phyloP scores from a whole-genome alignment of 2,797 vertebrate genomes.

The Lagorchestes hirsutus region DNA sequence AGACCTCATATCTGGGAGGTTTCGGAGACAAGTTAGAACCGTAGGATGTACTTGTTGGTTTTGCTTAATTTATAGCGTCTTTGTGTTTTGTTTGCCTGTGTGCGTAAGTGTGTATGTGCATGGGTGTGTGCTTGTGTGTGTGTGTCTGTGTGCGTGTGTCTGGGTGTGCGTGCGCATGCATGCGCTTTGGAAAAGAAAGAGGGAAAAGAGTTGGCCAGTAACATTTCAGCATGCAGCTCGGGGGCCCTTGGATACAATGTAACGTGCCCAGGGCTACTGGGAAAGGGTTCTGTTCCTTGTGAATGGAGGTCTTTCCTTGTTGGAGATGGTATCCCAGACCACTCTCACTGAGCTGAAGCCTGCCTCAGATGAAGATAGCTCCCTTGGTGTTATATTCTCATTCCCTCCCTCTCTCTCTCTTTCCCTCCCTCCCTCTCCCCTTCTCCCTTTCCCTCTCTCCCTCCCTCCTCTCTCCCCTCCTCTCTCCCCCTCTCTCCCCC shows the following conservation, averaged over 20 bases:
- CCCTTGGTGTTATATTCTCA: slow-evolving; percentile 65
- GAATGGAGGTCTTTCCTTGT: slow-evolving; percentile 48
- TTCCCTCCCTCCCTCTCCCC: background rate
- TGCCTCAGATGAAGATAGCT: slow-evolving; percentile 76
- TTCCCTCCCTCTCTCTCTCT: background rate
- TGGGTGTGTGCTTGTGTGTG: slow-evolving; percentile 32
- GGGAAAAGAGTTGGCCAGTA: slow-evolving; percentile 74
- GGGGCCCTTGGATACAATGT: slow-evolving; percentile 14
- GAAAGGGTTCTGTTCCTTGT: background rate
- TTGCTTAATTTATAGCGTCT: slow-evolving; percentile 79
- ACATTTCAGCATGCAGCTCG: slow-evolving; percentile 77
- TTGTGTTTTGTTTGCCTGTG: slow-evolving; percentile 8
- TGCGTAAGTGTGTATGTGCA: slow-evolving; percentile 35
- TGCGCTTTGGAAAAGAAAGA: slow-evolving; percentile 52
- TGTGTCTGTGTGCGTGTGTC: slow-evolving; percentile 54
- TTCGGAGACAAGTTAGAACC: slow-evolving; percentile 91
- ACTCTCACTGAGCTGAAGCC: slow-evolving; percentile 79
- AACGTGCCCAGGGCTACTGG: background rate
- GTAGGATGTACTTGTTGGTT: slow-evolving; percentile 87
- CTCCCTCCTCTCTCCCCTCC: accelerated
- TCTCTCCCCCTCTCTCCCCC: too few species aligned
- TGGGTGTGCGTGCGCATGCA: slow-evolving; percentile 10
- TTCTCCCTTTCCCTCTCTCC: accelerated
- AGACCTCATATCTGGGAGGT: slow-evolving; percentile 92
- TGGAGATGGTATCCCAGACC: slow-evolving; percentile 78